Percentiles rank a stretch among this genome's conserved stretches.
phyloP scores from a whole-genome alignment of 2,113 vertebrate species.

The Burhinus oedicnemus region DNA sequence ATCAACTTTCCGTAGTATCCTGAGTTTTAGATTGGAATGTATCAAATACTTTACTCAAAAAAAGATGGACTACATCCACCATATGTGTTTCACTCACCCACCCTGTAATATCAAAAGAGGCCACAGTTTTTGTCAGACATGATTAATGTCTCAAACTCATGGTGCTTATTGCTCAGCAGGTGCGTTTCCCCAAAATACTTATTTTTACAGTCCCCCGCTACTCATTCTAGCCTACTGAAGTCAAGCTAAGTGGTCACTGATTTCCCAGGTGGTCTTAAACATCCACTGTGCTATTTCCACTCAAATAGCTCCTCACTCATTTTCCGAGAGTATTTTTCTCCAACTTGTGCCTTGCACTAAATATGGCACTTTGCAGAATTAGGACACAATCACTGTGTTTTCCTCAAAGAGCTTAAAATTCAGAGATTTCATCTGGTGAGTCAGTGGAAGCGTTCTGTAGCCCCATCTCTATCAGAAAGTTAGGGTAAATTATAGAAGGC shows the following conservation, averaged over 20 bases:
- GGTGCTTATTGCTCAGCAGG: background rate
- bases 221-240: slow-evolving; percentile 4
- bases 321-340: slow-evolving; percentile 17
- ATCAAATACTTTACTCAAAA: background rate
- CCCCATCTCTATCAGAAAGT: background rate
- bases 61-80: background rate
- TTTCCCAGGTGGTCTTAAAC: slow-evolving; percentile 29
- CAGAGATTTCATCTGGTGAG: background rate
- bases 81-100: background rate
- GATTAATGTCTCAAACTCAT: slow-evolving; percentile 15
- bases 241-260: slow-evolving; percentile 10
- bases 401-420: slow-evolving; percentile 22
- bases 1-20: background rate
- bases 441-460: background rate
- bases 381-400: background rate
- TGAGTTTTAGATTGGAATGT: background rate
- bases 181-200: slow-evolving; percentile 1
- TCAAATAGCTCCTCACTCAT: slow-evolving; percentile 1
- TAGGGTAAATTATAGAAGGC: background rate
- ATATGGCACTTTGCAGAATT: background rate
- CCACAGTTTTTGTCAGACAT: background rate
- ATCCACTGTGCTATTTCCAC: background rate
- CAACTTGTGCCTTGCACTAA: background rate
- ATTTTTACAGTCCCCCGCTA: background rate
- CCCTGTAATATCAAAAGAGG: background rate